A percentile compares a stretch with the other conserved stretches of the same genome.
Evolutionary conservation across 1,140 invertebrate genomes (phyloP).

Genomic region (Paraescarpia echinospica): DNA sequence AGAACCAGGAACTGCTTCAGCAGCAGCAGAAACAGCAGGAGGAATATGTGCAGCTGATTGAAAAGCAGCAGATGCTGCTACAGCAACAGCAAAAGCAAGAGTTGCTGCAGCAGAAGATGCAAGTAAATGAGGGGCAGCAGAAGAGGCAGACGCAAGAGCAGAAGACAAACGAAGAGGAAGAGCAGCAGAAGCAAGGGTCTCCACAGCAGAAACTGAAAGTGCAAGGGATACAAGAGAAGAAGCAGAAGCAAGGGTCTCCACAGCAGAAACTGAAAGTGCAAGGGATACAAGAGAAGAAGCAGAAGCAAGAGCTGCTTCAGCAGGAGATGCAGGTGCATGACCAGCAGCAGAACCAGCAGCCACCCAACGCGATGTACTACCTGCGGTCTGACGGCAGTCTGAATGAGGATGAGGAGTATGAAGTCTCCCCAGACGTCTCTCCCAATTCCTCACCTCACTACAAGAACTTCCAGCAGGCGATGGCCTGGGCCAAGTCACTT

Average conservation of each 20-base stretch:
- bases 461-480: neutral
- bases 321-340: slow-evolving; percentile 12
- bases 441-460: neutral
- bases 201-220: neutral
- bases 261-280: neutral
- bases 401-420: neutral
- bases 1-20: neutral
- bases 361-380: neutral
- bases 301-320: neutral
- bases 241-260: neutral
- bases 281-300: neutral
- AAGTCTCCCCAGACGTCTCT: slow-evolving; percentile 9
- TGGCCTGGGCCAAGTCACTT: neutral
- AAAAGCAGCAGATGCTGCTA: neutral
- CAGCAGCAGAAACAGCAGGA: neutral
- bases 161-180: neutral
- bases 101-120: slow-evolving; percentile 9
- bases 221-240: neutral
- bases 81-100: slow-evolving; percentile 7
- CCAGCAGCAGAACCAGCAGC: neutral
- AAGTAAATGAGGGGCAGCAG: neutral
- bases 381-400: neutral
- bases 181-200: neutral
- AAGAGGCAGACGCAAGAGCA: neutral
- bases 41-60: neutral